Percentiles rank a stretch among this genome's conserved stretches.
Conservation (phyloP, 2,888 invertebrate genomes). For the Tanytarsus gracilentus region DNA sequence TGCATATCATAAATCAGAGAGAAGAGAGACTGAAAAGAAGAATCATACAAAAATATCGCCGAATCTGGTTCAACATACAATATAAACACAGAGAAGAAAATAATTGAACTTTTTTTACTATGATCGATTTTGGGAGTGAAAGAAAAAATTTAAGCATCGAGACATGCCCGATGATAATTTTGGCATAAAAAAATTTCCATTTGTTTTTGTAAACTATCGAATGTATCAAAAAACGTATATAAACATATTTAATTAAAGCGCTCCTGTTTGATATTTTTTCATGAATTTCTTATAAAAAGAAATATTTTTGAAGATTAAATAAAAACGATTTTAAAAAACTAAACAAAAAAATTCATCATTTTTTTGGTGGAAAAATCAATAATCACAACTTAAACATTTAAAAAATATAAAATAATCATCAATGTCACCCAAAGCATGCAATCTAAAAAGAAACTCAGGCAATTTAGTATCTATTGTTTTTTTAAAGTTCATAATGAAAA, state of each 20-base stretch:
- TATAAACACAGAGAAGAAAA: too few relatives aligned
- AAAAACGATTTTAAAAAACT: neutral
- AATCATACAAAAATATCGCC: too few relatives aligned
- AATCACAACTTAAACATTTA: neutral
- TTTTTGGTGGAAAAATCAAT: neutral
- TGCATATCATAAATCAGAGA: too few relatives aligned
- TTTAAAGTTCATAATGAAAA: neutral
- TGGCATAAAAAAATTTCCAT: neutral
- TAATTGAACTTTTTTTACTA: too few relatives aligned
- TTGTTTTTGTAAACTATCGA: neutral
- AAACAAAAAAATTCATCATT: neutral
- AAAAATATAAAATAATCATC: slow-evolving; percentile 16
- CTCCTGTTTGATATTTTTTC: slow-evolving; percentile 33
- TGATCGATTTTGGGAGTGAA: too few relatives aligned
- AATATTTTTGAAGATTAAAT: neutral
- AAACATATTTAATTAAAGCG: slow-evolving; percentile 33
- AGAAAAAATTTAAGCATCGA: too few relatives aligned
- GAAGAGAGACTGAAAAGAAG: too few relatives aligned
- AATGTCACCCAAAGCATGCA: slow-evolving; percentile 29
- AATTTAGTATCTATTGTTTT: neutral
- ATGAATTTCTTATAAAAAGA: slow-evolving; percentile 23
- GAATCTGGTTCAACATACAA: too few relatives aligned
- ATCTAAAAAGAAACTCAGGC: slow-evolving; percentile 14
- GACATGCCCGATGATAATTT: too few relatives aligned
- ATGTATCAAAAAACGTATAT: slow-evolving; percentile 11